Evolutionary conservation across 2,113 vertebrate species (phyloP), one percentile per base, ranked within the genome.

Genomic region (Anhinga rufa): DNA sequence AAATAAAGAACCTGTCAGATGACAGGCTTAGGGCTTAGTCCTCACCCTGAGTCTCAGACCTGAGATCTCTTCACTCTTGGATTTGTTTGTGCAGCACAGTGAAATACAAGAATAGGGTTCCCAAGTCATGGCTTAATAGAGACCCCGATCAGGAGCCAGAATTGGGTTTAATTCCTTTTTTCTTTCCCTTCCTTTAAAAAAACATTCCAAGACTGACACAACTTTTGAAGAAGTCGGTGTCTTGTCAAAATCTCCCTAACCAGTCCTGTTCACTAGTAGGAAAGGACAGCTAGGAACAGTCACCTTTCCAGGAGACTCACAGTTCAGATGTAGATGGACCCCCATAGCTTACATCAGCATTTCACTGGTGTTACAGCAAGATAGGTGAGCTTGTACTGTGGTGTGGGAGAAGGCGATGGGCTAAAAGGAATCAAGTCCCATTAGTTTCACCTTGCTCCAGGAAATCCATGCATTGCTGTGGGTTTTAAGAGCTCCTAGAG

Each of bases 371-470:
- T 19, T 31, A 17, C 2, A 32, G 28, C 38, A 57, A 65, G 16
- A 40, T 10, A 42, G 10, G 10, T 9, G 26, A 89, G 15, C 38
- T 12, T 46, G 19, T 29, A 15, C 25, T 38, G 25, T 3, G 15
- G 15, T 1, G 1, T 21, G 44, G 44, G 44, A 46, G 44, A 12
- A 68, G 25, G 17, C 0, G 0, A 40, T 20, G 32, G 40, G 14
- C 64, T 77, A 48, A 85, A 79, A 75, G 14, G 24, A 78, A 78
- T 48, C 4, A 9, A 58, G 17, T 54, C 38, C 46, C 31, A 42
- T 46, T 36, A 17, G 21, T 34, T 40, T 90, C 42, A 14, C 42
- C 79, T 86, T 62, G 29, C n/a, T 64, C 16, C 61, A n/a, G 17
- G 66, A 51, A 82, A 83, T 21, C 28, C 60, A 34, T 17, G 11